Conservation (phyloP, 2,113 vertebrate genomes). For the Trachemys scripta region DNA sequence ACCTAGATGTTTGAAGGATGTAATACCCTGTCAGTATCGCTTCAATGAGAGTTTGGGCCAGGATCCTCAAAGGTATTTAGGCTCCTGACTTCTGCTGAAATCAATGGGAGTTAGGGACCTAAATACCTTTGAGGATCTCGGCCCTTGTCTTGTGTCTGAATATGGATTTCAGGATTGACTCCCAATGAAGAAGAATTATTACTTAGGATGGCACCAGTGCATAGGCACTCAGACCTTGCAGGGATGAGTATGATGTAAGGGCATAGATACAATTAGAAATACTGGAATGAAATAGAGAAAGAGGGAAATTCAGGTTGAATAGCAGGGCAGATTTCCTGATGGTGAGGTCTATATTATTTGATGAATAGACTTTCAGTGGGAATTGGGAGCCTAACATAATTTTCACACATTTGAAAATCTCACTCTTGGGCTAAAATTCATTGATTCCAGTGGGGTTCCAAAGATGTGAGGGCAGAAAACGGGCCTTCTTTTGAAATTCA, state of each 20-base stretch:
- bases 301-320: background rate
- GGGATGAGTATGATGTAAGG: background rate
- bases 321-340: background rate
- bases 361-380: background rate
- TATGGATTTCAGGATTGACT: background rate
- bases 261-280: background rate
- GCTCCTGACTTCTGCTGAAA: background rate
- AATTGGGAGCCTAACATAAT: constrained; percentile 23
- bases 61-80: background rate
- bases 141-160: background rate
- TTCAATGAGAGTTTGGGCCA: background rate
- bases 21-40: background rate
- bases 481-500: background rate
- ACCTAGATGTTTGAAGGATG: background rate
- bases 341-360: constrained; percentile 26
- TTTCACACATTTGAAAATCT: background rate
- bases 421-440: background rate
- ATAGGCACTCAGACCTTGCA: background rate
- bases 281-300: background rate
- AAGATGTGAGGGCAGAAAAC: background rate
- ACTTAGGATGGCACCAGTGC: background rate
- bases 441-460: background rate
- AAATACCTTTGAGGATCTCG: background rate
- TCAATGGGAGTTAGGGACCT: background rate
- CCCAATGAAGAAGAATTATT: accelerated